These are phyloP conservation scores for Cinclus mexicanus DNA, from an alignment of 2,113 vertebrate species.

Conservation along the genomic window DNA sequence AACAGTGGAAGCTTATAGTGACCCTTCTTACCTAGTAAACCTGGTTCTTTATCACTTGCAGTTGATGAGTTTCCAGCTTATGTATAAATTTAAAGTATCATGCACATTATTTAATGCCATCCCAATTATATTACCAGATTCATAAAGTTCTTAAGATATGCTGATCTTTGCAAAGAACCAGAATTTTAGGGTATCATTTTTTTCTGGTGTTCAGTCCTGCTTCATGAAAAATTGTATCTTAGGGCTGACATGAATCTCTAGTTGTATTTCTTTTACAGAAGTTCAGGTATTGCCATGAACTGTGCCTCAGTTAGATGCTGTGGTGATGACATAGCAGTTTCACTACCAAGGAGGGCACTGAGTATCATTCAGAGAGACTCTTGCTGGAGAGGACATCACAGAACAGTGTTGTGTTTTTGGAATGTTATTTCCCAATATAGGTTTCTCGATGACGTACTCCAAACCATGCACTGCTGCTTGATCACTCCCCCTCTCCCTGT, in stretches of 20 bases:
- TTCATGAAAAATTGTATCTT: neutral
- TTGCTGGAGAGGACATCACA: neutral
- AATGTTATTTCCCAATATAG: neutral
- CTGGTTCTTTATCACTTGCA: neutral
- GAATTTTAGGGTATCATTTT: neutral
- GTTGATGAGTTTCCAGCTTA: neutral
- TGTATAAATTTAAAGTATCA: neutral
- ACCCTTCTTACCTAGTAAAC: neutral
- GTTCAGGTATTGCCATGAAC: neutral
- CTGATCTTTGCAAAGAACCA: neutral
- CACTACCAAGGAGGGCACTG: neutral
- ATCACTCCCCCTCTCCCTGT: neutral
- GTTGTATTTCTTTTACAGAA: neutral
- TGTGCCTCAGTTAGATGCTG: neutral
- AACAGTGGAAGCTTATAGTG: neutral
- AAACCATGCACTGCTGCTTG: accelerated
- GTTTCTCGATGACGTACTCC: neutral
- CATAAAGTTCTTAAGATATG: neutral
- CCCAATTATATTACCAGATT: neutral
- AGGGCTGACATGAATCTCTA: neutral
- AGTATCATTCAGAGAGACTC: neutral
- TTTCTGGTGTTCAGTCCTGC: neutral
- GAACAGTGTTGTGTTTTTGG: neutral
- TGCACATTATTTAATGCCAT: neutral
- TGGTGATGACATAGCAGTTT: neutral